A percentile compares a stretch with the other conserved stretches of the same genome.
These are phyloP conservation scores for Salticus scenicus DNA, from an alignment of 2,888 invertebrate genomes.

Conservation along the genomic window DNA sequence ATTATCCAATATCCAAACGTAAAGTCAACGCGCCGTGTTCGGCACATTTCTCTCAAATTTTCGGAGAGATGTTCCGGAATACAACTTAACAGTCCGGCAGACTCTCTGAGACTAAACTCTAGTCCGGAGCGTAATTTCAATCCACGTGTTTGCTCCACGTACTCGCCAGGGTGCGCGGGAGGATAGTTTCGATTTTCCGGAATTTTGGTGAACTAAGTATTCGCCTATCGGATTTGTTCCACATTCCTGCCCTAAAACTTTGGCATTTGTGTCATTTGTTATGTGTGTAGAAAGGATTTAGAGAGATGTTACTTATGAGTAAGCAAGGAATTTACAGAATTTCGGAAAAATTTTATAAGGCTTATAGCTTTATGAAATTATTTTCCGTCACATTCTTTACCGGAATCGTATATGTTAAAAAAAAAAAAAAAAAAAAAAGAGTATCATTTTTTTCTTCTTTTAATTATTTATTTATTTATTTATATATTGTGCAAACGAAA, in stretches of 20 bases:
- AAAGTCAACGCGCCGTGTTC: neutral
- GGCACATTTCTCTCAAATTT: slow-evolving; percentile 20
- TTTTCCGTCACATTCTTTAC: no score
- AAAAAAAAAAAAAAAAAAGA: no score
- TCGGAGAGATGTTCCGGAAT: slow-evolving; percentile 22
- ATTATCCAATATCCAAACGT: slow-evolving; percentile 44
- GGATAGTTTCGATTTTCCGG: slow-evolving; percentile 54
- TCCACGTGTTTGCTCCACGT: slow-evolving; percentile 51
- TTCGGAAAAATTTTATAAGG: neutral
- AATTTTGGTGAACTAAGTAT: neutral
- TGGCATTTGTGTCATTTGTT: slow-evolving; percentile 15
- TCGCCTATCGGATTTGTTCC: neutral
- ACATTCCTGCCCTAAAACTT: neutral
- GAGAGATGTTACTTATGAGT: neutral
- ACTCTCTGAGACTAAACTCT: slow-evolving; percentile 54
- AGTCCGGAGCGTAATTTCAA: slow-evolving; percentile 25
- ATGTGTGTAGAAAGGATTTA: neutral
- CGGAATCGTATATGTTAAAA: no score
- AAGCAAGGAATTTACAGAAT: neutral
- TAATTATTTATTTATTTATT: no score
- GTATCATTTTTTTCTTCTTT: no score
- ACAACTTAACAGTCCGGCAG: slow-evolving; percentile 38
- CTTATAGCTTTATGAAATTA: no score
- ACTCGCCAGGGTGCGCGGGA: slow-evolving; percentile 49
- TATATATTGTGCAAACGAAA: no score